phyloP scores from a whole-genome alignment of 37 sponge, comb jelly and placozoan species.

The Petrosia ficiformis region DNA sequence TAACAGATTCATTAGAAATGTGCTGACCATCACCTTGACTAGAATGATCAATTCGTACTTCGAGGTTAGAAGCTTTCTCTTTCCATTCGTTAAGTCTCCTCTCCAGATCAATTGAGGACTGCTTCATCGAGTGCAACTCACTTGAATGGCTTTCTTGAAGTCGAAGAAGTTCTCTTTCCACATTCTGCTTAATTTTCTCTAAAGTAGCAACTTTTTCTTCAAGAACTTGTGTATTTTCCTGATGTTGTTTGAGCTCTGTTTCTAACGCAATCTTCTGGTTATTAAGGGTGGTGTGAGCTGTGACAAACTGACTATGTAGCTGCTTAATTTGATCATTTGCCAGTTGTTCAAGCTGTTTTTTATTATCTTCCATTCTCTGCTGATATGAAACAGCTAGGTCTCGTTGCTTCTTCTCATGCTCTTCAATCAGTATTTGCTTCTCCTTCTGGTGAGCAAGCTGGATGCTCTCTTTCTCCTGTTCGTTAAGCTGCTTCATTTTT shows the following conservation, averaged over 20 bases:
- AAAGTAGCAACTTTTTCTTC: background rate
- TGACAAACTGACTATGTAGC: slow-evolving; percentile 36
- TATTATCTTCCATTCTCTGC: slow-evolving; percentile 28
- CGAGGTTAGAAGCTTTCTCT: slow-evolving; percentile 46
- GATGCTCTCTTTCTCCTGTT: slow-evolving; percentile 30
- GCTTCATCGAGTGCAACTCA: slow-evolving; percentile 12
- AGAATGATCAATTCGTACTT: slow-evolving; percentile 28
- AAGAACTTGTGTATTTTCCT: background rate
- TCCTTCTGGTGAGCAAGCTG: slow-evolving; percentile 20
- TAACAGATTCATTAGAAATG: background rate
- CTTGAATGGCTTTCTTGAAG: slow-evolving; percentile 16
- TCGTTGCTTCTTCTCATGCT: background rate
- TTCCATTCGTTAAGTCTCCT: slow-evolving; percentile 32
- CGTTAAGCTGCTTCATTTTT: slow-evolving; percentile 44
- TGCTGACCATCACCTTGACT: background rate
- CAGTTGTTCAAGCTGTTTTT: slow-evolving; percentile 32
- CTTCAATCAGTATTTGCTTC: slow-evolving; percentile 11
- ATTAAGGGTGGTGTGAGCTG: slow-evolving; percentile 15
- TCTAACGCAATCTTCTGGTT: background rate
- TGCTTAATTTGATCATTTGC: slow-evolving; percentile 66
- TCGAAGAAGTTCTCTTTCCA: background rate
- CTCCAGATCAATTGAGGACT: slow-evolving; percentile 21
- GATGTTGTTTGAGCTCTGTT: background rate
- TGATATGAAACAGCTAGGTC: background rate
- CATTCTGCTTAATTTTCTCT: slow-evolving; percentile 14